Percentiles rank a stretch among this genome's conserved stretches.
phyloP scores from a whole-genome alignment of 1,140 invertebrate species.

The Drepana arcuata region DNA sequence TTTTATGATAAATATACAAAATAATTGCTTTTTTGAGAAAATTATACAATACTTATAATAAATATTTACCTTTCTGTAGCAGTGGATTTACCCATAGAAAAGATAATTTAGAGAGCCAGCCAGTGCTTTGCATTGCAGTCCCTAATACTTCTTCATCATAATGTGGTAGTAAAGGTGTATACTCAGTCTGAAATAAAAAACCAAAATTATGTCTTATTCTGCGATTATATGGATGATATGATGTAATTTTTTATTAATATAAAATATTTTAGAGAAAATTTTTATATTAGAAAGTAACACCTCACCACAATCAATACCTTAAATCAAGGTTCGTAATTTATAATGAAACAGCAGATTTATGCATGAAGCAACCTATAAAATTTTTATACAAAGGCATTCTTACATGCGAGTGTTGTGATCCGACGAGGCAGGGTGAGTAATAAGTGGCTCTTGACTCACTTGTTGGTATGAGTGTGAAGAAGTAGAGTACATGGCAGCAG shows the following conservation, averaged over 20 bases:
- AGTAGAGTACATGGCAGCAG: constrained; percentile 74
- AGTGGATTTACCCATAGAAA: constrained; percentile 93
- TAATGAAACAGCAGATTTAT: too few species aligned
- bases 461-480: constrained; percentile 75
- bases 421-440: constrained; percentile 65
- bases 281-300: too few species aligned
- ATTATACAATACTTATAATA: not conserved
- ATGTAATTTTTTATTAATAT: too few species aligned
- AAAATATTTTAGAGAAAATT: too few species aligned
- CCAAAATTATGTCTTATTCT: too few species aligned
- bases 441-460: constrained; percentile 63
- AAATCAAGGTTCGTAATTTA: too few species aligned
- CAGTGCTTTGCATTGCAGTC: constrained; percentile 84
- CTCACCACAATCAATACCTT: too few species aligned
- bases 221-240: too few species aligned
- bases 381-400: constrained; percentile 19
- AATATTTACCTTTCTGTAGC: constrained; percentile 81
- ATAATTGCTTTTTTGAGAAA: too few species aligned
- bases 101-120: constrained; percentile 80
- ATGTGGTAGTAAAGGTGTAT: constrained; percentile 74
- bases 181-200: constrained; percentile 72
- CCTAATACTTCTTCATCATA: constrained; percentile 78
- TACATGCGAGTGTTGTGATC: constrained; percentile 72
- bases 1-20: too few species aligned
- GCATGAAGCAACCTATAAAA: too few species aligned